phyloP scores from a whole-genome alignment of 2,888 invertebrate genomes.

The Caenorhabditis afra region DNA sequence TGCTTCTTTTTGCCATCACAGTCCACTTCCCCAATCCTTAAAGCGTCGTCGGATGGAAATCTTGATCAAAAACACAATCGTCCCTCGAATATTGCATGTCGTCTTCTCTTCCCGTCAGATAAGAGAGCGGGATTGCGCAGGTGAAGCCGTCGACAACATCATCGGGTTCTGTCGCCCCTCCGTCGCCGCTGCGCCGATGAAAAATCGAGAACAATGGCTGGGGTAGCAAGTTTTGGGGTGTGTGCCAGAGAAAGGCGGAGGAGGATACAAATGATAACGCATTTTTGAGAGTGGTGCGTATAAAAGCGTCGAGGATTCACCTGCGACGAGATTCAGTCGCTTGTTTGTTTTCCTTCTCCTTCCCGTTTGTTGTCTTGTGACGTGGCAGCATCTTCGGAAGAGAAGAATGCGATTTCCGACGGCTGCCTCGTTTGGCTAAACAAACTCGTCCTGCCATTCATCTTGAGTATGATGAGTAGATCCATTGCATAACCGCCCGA shows the following conservation, averaged over 20 bases:
- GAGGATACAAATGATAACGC: conserved; percentile 32
- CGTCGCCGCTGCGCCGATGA: conserved; percentile 6
- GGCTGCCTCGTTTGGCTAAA: not conserved
- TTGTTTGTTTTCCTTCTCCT: not conserved
- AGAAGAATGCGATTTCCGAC: not conserved
- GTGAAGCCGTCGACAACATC: conserved; percentile 42
- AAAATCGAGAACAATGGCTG: conserved; percentile 54
- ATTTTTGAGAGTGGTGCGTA: conserved; percentile 31
- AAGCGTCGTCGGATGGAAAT: conserved; percentile 7
- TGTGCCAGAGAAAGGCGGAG: conserved; percentile 28
- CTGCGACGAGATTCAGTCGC: conserved; percentile 29
- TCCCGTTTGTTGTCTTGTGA: not conserved
- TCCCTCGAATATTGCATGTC: conserved; percentile 28
- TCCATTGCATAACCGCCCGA: conserved; percentile 51
- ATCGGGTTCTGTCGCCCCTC: conserved; percentile 34
- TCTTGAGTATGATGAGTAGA: conserved; percentile 44
- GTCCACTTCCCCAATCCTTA: not conserved
- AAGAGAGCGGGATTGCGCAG: conserved; percentile 49
- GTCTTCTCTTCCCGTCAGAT: conserved; percentile 2
- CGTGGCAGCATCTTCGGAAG: conserved; percentile 22
- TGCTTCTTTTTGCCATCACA: not conserved
- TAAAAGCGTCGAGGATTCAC: conserved; percentile 26
- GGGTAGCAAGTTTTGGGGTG: conserved; percentile 51
- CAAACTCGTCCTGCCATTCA: conserved; percentile 48
- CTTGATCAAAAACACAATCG: conserved; percentile 43